Base-by-base conservation (phyloP, 2,888 invertebrate species). In the Cryptophagus acutangulus region DNA sequence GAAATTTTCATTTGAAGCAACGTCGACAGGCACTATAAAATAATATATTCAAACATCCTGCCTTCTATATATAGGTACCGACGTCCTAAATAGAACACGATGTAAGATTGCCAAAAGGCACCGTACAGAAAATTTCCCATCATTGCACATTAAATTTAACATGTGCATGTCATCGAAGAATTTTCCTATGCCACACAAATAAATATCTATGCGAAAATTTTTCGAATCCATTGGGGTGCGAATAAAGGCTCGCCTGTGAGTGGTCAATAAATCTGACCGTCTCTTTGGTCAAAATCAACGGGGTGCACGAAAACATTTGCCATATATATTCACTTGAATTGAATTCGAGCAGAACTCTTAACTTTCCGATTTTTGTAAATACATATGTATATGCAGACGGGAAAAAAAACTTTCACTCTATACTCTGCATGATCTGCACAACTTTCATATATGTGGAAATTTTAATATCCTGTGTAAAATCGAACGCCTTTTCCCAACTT, bases 261-360 rank as follows among this genome's bases (percentile, higher is more conserved):
- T 50, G 54, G 54, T 54, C 55, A 51, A 52, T 54, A 54, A 54
- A 54, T 54, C 54, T 55, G 46, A 49, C 48, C 52, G 42, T 39
- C n/a, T n/a, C n/a, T n/a, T n/a, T n/a, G n/a, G n/a, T 36, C 43
- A 50, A 52, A 49, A 49, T 40, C 49, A 40, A 40, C 40, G 40
- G 45, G 45, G 43, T 42, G 46, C 41, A 40, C 29, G 43, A 46
- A 46, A 47, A 43, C 46, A 45, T 38, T 33, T 45, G n/a, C n/a
- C n/a, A n/a, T n/a, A n/a, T n/a, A n/a, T 26, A 40, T 44, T 41
- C 44, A 33, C 24, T 38, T 38, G 36, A 36, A 42, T 33, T 33
- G 40, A 38, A 36, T 33, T 37, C 41, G 36, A 42, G 43, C 41
- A 30, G 40, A 36, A 40, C 17, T 40, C 40, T 41, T 41, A 42